Evolutionary conservation across 92 coral and sea anemone species (phyloP).

Genomic region (Virgularia gustaviana): DNA sequence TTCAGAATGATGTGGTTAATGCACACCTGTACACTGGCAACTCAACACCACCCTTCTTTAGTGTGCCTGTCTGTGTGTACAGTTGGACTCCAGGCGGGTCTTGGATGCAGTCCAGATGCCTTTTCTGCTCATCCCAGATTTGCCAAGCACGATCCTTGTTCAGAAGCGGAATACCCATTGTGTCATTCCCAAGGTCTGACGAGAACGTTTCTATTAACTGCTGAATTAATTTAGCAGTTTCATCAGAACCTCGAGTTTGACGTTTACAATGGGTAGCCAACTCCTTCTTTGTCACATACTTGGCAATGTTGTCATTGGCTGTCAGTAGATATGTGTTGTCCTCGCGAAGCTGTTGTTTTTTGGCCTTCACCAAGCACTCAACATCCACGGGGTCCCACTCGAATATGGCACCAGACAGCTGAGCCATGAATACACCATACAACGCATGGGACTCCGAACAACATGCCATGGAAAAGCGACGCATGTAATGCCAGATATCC

Average conservation of each 20-base stretch:
- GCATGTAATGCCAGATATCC: slow-evolving; percentile 52
- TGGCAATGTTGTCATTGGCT: not conserved
- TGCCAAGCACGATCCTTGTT: slow-evolving; percentile 16
- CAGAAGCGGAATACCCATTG: slow-evolving; percentile 37
- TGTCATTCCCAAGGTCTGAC: slow-evolving; percentile 31
- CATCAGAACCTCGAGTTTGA: slow-evolving; percentile 22
- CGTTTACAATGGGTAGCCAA: slow-evolving; percentile 22
- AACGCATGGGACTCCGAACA: slow-evolving; percentile 45
- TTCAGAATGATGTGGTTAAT: not conserved
- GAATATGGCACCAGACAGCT: slow-evolving; percentile 42
- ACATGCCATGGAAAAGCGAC: slow-evolving; percentile 40
- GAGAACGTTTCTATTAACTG: slow-evolving; percentile 4
- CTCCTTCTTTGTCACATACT: slow-evolving; percentile 25
- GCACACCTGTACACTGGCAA: not conserved
- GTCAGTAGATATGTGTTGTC: not conserved
- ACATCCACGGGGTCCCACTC: slow-evolving; percentile 35
- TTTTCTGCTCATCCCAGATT: slow-evolving; percentile 38
- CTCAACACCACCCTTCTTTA: slow-evolving; percentile 37
- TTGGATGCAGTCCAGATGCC: slow-evolving; percentile 48
- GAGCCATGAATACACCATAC: slow-evolving; percentile 41
- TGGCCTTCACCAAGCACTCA: slow-evolving; percentile 23
- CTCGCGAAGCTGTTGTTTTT: slow-evolving; percentile 23
- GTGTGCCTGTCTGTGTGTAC: slow-evolving; percentile 35
- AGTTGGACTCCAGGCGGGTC: slow-evolving; percentile 45
- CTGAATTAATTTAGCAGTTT: not conserved